Evolutionary conservation across 2,797 vertebrate genomes (phyloP), one percentile per base, ranked within the genome.

Genomic region (Thalassophryne amazonica): DNA sequence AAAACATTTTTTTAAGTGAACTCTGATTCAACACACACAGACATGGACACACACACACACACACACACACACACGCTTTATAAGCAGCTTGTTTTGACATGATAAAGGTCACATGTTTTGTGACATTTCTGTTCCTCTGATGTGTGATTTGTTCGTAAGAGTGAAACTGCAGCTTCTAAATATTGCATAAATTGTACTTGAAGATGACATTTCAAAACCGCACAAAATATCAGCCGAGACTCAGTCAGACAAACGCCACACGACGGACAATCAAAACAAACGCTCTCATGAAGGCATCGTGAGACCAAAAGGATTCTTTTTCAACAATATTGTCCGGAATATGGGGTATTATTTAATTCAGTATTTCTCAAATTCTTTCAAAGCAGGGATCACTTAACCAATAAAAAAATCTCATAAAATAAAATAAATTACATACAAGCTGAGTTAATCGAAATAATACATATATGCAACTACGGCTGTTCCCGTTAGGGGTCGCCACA

Each of bases 291-390:
- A 55, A 31, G 7, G 55, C 0, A 51, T 70, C 58, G 70, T 29
- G 7, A 56, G 41, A 60, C 63, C 29, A 34, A 19, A 38, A 20
- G 38, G 29, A 59, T 53, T 39, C 4, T 9, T 17, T 17, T 21
- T 10, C 19, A 7, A 9, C 11, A 22, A 16, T 7, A 30, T 7
- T 7, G 9, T 27, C n/a, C n/a, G n/a, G n/a, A n/a, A n/a, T n/a
- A n/a, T n/a, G n/a, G n/a, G n/a, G n/a, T n/a, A n/a, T n/a, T n/a
- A n/a, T n/a, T n/a, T n/a, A n/a, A n/a, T n/a, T n/a, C n/a, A n/a
- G n/a, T n/a, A n/a, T n/a, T n/a, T n/a, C n/a, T n/a, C n/a, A n/a
- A n/a, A n/a, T n/a, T n/a, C n/a, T n/a, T n/a, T n/a, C n/a, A n/a
- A n/a, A n/a, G n/a, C n/a, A n/a, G n/a, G n/a, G n/a, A n/a, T n/a